Evolutionary conservation across 2,113 vertebrate genomes (phyloP).

Genomic region (Aythya baeri): DNA sequence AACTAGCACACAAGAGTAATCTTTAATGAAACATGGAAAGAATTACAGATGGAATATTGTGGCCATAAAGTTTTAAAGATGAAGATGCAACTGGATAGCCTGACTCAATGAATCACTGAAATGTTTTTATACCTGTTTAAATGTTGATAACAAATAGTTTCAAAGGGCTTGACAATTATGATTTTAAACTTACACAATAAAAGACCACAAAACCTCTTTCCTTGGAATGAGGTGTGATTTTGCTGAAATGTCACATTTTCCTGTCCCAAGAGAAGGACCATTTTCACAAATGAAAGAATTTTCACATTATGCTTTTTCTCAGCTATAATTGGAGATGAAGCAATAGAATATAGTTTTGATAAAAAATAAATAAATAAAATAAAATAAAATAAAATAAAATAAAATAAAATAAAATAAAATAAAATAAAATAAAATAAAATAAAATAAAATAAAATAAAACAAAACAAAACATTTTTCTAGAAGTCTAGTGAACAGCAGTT

Average conservation of each 20-base stretch:
- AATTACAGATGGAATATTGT: not conserved
- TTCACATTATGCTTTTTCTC: not conserved
- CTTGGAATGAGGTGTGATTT: not conserved
- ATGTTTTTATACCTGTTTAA: constrained; percentile 31
- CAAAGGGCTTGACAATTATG: not conserved
- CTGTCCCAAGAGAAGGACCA: not conserved
- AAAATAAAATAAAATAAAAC: no score
- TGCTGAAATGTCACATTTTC: not conserved
- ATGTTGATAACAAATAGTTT: constrained; percentile 45
- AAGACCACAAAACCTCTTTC: not conserved
- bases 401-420: no score
- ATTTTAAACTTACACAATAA: not conserved
- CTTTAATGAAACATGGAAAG: not conserved
- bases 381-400: no score
- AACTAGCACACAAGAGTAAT: not conserved
- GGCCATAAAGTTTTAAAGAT: constrained; percentile 37
- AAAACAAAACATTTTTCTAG: not conserved
- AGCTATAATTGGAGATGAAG: not conserved
- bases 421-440: no score
- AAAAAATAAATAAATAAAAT: not conserved
- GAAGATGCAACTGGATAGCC: not conserved
- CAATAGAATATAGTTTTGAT: not conserved
- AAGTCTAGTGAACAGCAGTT: not conserved
- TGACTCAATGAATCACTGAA: constrained; percentile 9
- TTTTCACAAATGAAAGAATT: constrained; percentile 13